Base-by-base conservation (phyloP, 2,113 vertebrate genomes). In the Todiramphus saurophagus region DNA sequence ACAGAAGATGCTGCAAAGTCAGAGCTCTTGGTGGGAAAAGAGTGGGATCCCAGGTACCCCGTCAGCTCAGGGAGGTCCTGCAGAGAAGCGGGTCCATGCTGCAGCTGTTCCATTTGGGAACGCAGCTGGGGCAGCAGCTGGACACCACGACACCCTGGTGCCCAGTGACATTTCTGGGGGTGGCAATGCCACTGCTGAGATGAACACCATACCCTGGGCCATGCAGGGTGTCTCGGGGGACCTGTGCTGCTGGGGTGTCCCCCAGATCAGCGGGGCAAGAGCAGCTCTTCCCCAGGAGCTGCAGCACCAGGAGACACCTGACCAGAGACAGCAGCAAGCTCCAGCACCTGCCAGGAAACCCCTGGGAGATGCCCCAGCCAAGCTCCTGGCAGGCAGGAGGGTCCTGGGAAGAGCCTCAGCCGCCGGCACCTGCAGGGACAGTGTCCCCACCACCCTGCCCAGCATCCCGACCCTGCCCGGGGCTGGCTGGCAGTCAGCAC, bases 191-290 rank as follows among this genome's bases (percentile, higher is more conserved):
- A 15, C 66, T 3, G 2, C 56, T 19, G 16, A 50, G 86, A 46
- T 0, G 0, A 5, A 2, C 51, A 33, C 35, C 23, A 16, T 37
- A 43, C 56, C 37, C 0, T 7, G 33, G 13, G 33, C 51, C 37
- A 5, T 0, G 1, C 37, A 70, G 37, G 20, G 10, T 3, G 6
- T 24, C 27, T 53, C 2, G 1, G 7, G 25, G 16, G 5, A 1
- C 23, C 46, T 64, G 20, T 30, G 37, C 51, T 44, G 19, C 33
- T 3, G 3, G 58, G 9, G 9, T 76, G 16, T 72, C 35, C 62
- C 46, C 50, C 3, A 3, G 13, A 18, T 55, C 27, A 23, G 16
- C 43, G 58, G 55, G 25, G 18, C n/a, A 31, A n/a, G 53, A 89
- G 50, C 6, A 1, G 28, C 68, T 30, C 48, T 30, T 87, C 35